Base-by-base conservation (phyloP, 2,797 vertebrate genomes). In the Dicrostonyx torquatus region DNA sequence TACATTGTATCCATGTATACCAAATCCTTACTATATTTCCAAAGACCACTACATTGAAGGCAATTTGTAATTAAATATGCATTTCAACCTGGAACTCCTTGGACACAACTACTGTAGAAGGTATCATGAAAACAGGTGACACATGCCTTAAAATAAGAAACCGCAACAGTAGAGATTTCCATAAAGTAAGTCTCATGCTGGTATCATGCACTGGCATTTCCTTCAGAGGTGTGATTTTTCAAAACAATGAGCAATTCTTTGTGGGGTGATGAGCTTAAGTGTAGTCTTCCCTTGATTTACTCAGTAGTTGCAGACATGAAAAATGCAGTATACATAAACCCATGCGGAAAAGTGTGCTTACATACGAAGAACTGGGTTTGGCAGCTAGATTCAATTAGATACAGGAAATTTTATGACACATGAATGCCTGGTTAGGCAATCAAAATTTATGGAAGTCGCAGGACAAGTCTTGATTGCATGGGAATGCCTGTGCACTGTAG, bases 221-320 rank as follows among this genome's bases (percentile, higher is more conserved):
- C 76, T 89, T 91, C 31, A 55, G 11, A 60, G 3, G 48, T 62
- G 9, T 79, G 43, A 93, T 86, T 86, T 92, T 58, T 73, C 84
- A 89, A 80, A 87, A 91, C 85, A 94, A 79, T 83, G 64, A 94
- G 82, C 45, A 75, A 84, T 48, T 89, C 17, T 91, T 87, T 64
- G 66, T 93, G 87, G 84, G 43, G 43, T 84, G 48, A 87, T 89
- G 77, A 83, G 64, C 37, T 12, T 79, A 72, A 66, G 43, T 75
- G 2, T 85, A 88, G 87, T 82, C 22, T 75, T 83, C 75, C 37
- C 53, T 92, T 91, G n/a, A 96, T 89, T 93, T 94, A 75, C 34
- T 89, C 50, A 55, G 70, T 22, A 91, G 77, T 43, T 60, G 24
- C 2, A 89, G 80, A 75, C 86, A 80, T 92, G 55, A 70, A 95